phyloP scores from a whole-genome alignment of 2,113 vertebrate genomes.

The Nibea coibor region DNA sequence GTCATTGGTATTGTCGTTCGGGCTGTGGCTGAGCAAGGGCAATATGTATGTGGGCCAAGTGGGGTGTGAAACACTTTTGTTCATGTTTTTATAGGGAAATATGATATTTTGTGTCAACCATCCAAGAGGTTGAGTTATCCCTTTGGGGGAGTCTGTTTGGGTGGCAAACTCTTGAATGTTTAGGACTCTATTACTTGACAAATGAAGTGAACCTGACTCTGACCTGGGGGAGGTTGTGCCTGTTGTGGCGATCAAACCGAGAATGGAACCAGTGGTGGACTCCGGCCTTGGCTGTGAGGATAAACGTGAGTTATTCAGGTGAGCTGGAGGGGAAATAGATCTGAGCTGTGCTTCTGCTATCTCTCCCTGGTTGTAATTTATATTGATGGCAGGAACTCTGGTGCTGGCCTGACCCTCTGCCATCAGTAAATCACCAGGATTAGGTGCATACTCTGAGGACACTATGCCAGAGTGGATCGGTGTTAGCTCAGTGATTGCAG shows the following conservation, averaged over 20 bases:
- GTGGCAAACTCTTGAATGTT: slow-evolving; percentile 22
- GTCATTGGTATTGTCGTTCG: slow-evolving; percentile 4
- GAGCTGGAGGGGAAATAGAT: slow-evolving; percentile 54
- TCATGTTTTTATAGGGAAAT: slow-evolving; percentile 27
- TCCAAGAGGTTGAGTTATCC: slow-evolving; percentile 2
- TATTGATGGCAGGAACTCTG: slow-evolving; percentile 54
- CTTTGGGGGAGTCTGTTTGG: slow-evolving; percentile 9
- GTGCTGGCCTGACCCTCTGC: slow-evolving; percentile 55
- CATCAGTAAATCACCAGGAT: slow-evolving; percentile 73
- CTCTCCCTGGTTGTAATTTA: slow-evolving; percentile 62
- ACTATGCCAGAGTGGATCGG: slow-evolving; percentile 41
- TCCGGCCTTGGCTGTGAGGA: slow-evolving; percentile 13
- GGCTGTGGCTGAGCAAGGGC: not conserved
- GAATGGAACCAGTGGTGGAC: slow-evolving; percentile 2
- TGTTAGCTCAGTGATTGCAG: slow-evolving; percentile 48
- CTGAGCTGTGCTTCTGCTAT: slow-evolving; percentile 49
- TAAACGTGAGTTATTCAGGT: slow-evolving; percentile 57
- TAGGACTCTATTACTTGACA: slow-evolving; percentile 16
- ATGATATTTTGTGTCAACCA: not conserved
- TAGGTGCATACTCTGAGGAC: slow-evolving; percentile 63
- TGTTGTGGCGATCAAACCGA: slow-evolving; percentile 2
- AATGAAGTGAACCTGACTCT: slow-evolving; percentile 14
- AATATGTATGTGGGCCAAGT: slow-evolving; percentile 10
- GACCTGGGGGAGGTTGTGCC: slow-evolving; percentile 9
- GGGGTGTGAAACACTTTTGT: slow-evolving; percentile 8